Conservation (phyloP, 2,113 vertebrate genomes). For the Proteles cristata region DNA sequence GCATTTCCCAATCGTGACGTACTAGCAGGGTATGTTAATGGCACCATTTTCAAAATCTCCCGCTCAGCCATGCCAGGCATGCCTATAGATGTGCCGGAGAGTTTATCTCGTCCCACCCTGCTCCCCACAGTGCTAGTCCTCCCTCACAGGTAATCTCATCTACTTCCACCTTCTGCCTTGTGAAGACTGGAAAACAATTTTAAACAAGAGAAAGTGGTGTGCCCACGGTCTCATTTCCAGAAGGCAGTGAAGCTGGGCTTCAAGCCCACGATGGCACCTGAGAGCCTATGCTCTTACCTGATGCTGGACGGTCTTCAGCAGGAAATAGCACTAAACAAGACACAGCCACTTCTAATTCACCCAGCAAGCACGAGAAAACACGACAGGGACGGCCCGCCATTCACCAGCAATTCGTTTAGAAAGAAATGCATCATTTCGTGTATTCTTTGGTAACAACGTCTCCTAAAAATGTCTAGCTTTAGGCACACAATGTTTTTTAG, state of each 20-base stretch:
- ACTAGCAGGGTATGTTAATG: not conserved
- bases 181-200: not conserved
- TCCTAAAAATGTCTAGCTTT: not conserved
- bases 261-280: not conserved
- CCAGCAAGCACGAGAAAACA: not conserved
- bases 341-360: not conserved
- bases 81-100: not conserved
- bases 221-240: not conserved
- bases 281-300: fast-evolving
- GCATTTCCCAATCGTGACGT: not conserved
- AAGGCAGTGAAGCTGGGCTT: not conserved
- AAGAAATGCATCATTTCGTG: not conserved
- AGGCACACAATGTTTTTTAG: not conserved
- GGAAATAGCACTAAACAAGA: not conserved
- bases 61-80: not conserved
- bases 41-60: not conserved
- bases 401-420: not conserved
- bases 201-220: not conserved
- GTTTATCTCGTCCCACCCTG: not conserved
- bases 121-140: fast-evolving
- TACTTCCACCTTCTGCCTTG: not conserved
- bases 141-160: not conserved
- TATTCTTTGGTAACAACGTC: not conserved
- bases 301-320: not conserved
- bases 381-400: not conserved